Conservation (phyloP, 2,888 invertebrate species). For the Hirtodrosophila duncani region DNA sequence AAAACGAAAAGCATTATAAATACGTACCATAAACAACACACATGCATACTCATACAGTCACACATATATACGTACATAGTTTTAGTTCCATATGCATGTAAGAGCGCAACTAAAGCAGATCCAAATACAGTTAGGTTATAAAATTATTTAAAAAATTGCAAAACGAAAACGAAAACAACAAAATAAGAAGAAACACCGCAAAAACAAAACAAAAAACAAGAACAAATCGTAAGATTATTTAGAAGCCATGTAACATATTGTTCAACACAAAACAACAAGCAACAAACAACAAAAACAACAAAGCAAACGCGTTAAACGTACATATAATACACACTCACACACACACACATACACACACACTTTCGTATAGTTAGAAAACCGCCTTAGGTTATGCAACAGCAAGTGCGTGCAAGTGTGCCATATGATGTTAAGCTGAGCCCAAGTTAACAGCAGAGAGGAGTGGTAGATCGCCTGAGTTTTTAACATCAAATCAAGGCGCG, state of each 20-base stretch:
- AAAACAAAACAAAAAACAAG: neutral
- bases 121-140: conserved; percentile 18
- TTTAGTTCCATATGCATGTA: conserved; percentile 24
- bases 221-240: neutral
- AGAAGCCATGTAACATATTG: conserved; percentile 25
- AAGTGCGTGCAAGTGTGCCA: no score
- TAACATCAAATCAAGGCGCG: no score
- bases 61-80: conserved; percentile 14
- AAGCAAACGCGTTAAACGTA: conserved; percentile 16
- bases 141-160: no score
- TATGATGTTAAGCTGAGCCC: conserved; percentile 5
- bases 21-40: conserved; percentile 11
- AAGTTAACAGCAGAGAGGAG: conserved; percentile 2
- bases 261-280: conserved; percentile 1
- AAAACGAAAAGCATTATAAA: neutral
- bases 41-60: conserved; percentile 8
- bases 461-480: no score
- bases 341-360: conserved; percentile 12
- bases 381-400: conserved; percentile 20
- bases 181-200: no score
- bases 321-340: conserved; percentile 8
- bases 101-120: neutral
- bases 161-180: no score
- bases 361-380: neutral
- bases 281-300: conserved; percentile 20